Evolutionary conservation across 2,797 vertebrate genomes (phyloP).

Genomic region (Monodelphis domestica): DNA sequence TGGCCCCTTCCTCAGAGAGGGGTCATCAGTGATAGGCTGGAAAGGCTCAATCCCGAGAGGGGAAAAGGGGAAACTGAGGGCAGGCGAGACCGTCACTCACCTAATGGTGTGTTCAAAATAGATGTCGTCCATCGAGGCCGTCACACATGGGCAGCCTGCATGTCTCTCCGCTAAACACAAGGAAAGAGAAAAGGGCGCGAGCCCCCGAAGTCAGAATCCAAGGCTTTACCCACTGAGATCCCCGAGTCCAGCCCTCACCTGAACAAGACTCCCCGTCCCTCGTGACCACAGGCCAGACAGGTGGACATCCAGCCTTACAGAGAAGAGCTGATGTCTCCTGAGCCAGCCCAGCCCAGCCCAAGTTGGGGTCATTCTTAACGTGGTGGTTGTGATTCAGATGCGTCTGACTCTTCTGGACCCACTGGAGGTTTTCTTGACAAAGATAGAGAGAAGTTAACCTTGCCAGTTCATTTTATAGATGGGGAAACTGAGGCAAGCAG

Average conservation of each 20-base stretch:
- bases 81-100: slow-evolving; percentile 82
- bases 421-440: too few relatives aligned
- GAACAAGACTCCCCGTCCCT: background rate
- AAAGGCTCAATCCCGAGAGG: slow-evolving; percentile 60
- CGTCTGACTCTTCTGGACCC: too few relatives aligned
- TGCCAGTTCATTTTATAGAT: too few relatives aligned
- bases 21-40: background rate
- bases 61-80: background rate
- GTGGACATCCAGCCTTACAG: background rate
- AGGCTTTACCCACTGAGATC: background rate
- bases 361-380: background rate
- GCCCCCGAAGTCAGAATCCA: background rate
- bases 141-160: slow-evolving; percentile 95
- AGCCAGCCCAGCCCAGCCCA: background rate
- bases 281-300: background rate
- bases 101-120: slow-evolving; percentile 97
- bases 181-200: slow-evolving; percentile 64
- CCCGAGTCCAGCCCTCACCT: background rate
- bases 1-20: too few relatives aligned
- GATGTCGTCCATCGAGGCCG: slow-evolving; percentile 97
- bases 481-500: too few relatives aligned
- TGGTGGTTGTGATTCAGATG: too few relatives aligned
- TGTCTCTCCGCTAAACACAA: slow-evolving; percentile 92
- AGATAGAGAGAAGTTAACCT: too few relatives aligned
- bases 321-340: accelerated